Base-by-base conservation (phyloP, 2,888 invertebrate genomes). In the Leptura quadrifasciata region DNA sequence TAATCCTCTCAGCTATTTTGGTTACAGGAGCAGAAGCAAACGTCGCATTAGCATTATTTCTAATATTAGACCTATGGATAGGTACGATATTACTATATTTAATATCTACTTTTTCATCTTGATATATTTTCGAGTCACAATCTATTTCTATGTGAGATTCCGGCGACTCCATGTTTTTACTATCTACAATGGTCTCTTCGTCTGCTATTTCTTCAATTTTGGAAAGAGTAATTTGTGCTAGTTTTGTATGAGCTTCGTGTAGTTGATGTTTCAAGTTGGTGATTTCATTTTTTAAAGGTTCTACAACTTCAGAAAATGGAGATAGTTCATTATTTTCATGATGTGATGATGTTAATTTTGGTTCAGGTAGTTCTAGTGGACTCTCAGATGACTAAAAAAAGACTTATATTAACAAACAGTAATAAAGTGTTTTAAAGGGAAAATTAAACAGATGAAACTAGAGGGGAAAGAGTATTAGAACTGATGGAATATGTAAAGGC, bases 1-100 rank as follows among this genome's bases (percentile, higher is more conserved):
- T 93, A 24, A 97, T 96, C 58, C 96, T 90, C 80, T 96, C 95
- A 0, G 97, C 97, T 10, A 85, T 84, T 82, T 89, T 89, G 8
- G 88, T 85, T 9, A 89, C 83, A 4, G 89, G 88, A 10, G 84
- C 81, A 17, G 82, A 83, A 1, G 84, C 81, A 76, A 86, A 85
- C 12, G 77, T 78, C 55, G 74, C 79, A 18, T 69, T 68, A 21
- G 79, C 78, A 31, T 84, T 84, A 61, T 83, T 85, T 69, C 85
- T 87, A 35, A 81, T 71, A 61, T 84, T 85, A 47, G 83, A 82
- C 71, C 85, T 85, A 77, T 88, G 88, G 65, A 88, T 87, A n/a
- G 88, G 88, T 21, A 89, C 88, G 63, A 89, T 88, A 79, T 87
- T 88, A 76, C 88, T 87, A 77, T 88, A 88, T 77, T 88, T 89